These are phyloP conservation scores for Okapia johnstoni DNA, from an alignment of 2,113 vertebrate genomes.

Conservation along the genomic window DNA sequence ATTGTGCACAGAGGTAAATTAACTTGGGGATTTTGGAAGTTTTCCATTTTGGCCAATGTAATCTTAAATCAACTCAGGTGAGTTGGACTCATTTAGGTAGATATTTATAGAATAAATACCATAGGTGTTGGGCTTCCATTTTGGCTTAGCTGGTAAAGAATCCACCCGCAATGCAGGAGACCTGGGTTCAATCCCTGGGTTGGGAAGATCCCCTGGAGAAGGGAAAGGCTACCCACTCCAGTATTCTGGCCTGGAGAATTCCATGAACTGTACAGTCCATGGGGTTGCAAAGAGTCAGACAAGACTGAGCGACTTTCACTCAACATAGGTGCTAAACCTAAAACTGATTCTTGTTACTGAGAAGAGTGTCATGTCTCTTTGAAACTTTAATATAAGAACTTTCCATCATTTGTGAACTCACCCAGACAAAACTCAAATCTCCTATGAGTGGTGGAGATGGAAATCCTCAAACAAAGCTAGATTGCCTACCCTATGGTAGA, in stretches of 20 bases:
- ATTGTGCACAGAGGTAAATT: background rate
- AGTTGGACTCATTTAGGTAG: background rate
- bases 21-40: background rate
- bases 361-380: background rate
- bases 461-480: background rate
- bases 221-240: background rate
- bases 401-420: background rate
- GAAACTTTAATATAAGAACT: background rate
- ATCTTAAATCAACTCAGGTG: background rate
- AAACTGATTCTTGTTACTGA: background rate
- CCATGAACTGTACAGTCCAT: background rate
- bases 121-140: background rate
- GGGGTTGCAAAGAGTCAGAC: background rate
- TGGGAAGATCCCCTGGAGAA: background rate
- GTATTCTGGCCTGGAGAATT: background rate
- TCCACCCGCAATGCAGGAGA: background rate
- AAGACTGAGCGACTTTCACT: background rate
- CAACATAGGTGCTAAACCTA: background rate
- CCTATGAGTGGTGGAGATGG: background rate
- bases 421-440: background rate
- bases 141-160: background rate
- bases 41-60: background rate
- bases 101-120: background rate
- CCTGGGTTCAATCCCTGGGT: background rate
- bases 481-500: background rate